A percentile compares a stretch with the other conserved stretches of the same genome.
These are phyloP conservation scores for Atrina japonica DNA, from an alignment of 2,888 invertebrate genomes.

Conservation along the genomic window DNA sequence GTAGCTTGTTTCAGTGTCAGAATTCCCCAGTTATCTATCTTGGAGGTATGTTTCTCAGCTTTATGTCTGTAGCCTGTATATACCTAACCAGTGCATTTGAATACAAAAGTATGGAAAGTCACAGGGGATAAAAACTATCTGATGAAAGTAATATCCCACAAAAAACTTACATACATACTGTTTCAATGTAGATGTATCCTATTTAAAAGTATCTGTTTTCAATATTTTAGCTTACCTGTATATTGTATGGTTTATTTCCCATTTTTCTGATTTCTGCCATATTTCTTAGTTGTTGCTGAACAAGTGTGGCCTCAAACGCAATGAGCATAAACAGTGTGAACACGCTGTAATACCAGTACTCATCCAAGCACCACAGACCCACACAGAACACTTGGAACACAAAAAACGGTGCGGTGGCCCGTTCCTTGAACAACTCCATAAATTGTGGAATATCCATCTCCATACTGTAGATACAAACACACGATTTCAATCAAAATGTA, in stretches of 20 bases:
- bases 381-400: constrained; percentile 99
- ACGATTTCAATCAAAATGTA: neutral
- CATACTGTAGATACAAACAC: constrained; percentile 82
- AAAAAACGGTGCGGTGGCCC: constrained; percentile 99
- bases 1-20: no score
- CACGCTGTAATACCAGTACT: constrained; percentile 98
- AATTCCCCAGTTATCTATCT: no score
- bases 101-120: neutral
- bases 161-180: neutral
- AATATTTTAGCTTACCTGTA: constrained; percentile 83
- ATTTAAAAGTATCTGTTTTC: neutral
- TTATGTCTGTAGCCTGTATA: no score
- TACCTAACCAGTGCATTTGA: no score
- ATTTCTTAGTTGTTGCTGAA: constrained; percentile 98
- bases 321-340: constrained; percentile 98
- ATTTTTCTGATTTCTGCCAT: constrained; percentile 99
- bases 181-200: neutral
- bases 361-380: constrained; percentile 98
- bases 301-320: constrained; percentile 97
- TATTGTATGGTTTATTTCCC: constrained; percentile 97
- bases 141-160: neutral
- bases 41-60: no score
- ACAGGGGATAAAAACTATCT: neutral
- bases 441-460: constrained; percentile 96
- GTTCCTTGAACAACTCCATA: constrained; percentile 96